Conservation (phyloP, 1,140 invertebrate genomes). For the Leptinotarsa defecta region DNA sequence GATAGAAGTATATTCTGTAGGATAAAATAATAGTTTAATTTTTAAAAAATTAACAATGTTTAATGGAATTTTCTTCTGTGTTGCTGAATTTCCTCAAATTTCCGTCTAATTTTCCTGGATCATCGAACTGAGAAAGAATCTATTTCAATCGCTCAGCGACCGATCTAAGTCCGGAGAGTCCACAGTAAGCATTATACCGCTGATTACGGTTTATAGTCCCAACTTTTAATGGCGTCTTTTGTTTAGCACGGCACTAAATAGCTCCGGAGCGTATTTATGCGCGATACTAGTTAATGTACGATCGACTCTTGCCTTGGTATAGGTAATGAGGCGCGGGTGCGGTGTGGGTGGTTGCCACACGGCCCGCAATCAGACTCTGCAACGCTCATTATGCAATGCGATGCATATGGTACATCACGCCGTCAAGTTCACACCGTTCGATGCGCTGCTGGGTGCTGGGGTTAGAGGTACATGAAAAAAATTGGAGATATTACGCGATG, state of each 20-base stretch:
- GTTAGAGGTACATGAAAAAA: not conserved
- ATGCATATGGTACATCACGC: constrained; percentile 16
- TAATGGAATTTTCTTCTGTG: too few relatives aligned
- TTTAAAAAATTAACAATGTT: too few relatives aligned
- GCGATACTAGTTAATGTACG: constrained; percentile 36
- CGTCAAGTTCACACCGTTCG: constrained; percentile 6
- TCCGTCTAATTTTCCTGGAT: not conserved
- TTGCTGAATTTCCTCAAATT: not conserved
- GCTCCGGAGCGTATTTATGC: constrained; percentile 38
- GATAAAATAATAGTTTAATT: too few relatives aligned
- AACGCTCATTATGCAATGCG: constrained; percentile 16
- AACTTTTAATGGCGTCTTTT: constrained; percentile 46
- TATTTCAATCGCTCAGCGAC: not conserved
- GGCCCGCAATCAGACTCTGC: constrained; percentile 18
- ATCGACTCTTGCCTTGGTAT: constrained; percentile 25
- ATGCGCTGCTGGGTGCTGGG: not conserved
- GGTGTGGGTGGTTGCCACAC: constrained; percentile 38
- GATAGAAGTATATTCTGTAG: too few relatives aligned
- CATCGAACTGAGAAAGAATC: not conserved
- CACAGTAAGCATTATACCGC: constrained; percentile 25
- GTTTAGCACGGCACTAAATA: constrained; percentile 43
- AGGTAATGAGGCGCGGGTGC: constrained; percentile 34
- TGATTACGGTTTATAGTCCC: constrained; percentile 41
- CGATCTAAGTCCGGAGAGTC: constrained; percentile 10
- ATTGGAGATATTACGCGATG: too few relatives aligned